These are phyloP conservation scores for Geodia barretti DNA, from an alignment of 37 sponge, comb jelly and placozoan genomes.

Conservation along the genomic window DNA sequence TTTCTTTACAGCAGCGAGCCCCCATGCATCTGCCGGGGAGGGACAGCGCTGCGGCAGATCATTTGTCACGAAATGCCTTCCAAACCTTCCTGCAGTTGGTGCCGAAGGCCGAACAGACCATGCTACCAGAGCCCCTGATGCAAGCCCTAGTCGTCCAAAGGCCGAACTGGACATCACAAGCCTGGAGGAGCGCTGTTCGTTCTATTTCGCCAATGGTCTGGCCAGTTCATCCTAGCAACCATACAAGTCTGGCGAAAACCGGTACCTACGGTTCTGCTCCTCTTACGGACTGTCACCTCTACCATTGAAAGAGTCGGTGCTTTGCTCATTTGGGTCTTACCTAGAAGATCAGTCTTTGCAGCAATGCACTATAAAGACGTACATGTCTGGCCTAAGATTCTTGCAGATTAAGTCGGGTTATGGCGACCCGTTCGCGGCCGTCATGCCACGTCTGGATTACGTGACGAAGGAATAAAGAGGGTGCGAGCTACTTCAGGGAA, in stretches of 20 bases:
- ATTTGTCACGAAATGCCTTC: conserved; percentile 32
- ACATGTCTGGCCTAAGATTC: conserved; percentile 7
- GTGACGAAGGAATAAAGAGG: conserved; percentile 12
- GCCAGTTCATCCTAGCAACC: conserved; percentile 2
- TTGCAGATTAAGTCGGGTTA: conserved; percentile 6
- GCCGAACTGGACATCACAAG: conserved; percentile 37
- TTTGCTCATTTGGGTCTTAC: conserved; percentile 1
- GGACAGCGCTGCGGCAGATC: conserved; percentile 25
- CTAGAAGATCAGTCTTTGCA: neutral
- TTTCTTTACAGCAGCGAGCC: too few relatives aligned
- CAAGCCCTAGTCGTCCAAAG: neutral
- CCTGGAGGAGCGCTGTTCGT: conserved; percentile 10
- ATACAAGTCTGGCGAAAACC: neutral
- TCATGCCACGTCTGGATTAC: neutral
- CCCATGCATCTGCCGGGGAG: too few relatives aligned
- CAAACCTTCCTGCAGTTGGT: conserved; percentile 10
- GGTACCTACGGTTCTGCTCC: conserved; percentile 4
- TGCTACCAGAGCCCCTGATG: neutral
- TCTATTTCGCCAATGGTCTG: conserved; percentile 12
- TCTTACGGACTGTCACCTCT: neutral
- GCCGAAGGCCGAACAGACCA: too few relatives aligned
- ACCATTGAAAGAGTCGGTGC: neutral
- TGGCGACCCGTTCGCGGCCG: neutral
- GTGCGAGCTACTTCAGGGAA: neutral
- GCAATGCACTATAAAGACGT: conserved; percentile 22